phyloP scores from a whole-genome alignment of 1,140 invertebrate genomes.

The Drosophila santomea region DNA sequence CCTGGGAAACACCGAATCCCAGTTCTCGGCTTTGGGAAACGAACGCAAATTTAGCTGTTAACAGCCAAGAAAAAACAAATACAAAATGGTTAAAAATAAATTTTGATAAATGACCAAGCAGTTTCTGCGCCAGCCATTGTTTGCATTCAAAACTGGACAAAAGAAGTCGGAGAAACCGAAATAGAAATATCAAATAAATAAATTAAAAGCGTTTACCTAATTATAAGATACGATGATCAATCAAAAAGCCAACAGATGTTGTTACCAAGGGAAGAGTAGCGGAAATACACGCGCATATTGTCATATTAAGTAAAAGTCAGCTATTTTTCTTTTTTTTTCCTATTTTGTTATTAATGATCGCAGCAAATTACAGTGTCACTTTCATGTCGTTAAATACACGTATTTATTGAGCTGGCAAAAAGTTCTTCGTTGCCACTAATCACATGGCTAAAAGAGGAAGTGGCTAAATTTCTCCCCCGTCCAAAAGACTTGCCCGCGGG shows the following conservation, averaged over 20 bases:
- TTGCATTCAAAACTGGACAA: constrained; percentile 23
- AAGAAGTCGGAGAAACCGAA: constrained; percentile 25
- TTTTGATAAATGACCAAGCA: constrained; percentile 73
- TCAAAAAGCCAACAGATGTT: constrained; percentile 33
- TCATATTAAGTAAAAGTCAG: constrained; percentile 36
- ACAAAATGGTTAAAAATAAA: constrained; percentile 51
- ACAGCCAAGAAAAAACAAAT: constrained; percentile 24
- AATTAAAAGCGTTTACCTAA: constrained; percentile 65
- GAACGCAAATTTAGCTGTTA: constrained; percentile 72
- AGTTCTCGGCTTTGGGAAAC: constrained; percentile 30
- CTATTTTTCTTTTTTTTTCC: background rate
- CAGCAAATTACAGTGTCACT: constrained; percentile 30
- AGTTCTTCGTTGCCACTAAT: constrained; percentile 33
- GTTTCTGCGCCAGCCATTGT: constrained; percentile 38
- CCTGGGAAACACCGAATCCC: constrained; percentile 58
- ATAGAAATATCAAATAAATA: constrained; percentile 63
- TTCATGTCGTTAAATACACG: constrained; percentile 27
- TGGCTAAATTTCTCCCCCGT: constrained; percentile 37
- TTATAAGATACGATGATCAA: constrained; percentile 66
- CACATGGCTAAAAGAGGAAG: constrained; percentile 20
- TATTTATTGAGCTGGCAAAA: constrained; percentile 17
- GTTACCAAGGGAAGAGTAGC: constrained; percentile 29
- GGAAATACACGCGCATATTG: constrained; percentile 12
- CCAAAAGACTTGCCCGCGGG: background rate
- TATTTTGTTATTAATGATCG: constrained; percentile 28